Evolutionary conservation across 2,888 invertebrate species (phyloP).

Genomic region (Acanthoscelides obtectus): DNA sequence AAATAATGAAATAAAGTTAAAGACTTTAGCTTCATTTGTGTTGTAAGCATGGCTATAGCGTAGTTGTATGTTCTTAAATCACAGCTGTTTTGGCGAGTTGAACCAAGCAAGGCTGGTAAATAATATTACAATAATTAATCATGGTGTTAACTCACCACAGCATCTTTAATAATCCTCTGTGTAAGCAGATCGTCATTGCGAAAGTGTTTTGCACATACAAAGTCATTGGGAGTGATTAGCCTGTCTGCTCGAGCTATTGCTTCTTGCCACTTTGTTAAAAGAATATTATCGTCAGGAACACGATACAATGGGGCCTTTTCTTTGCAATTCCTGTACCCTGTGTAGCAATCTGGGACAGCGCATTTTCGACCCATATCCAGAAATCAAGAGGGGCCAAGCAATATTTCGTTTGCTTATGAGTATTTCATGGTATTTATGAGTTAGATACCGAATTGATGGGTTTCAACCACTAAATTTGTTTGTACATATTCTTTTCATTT

Average conservation of each 20-base stretch:
- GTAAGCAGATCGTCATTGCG: conserved; percentile 22
- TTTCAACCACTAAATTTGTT: no score
- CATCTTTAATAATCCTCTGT: conserved; percentile 18
- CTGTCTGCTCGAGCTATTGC: conserved; percentile 25
- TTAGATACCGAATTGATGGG: no score
- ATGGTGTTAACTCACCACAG: conserved; percentile 20
- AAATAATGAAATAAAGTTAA: no score
- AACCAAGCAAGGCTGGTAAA: no score
- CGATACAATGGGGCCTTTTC: conserved; percentile 22
- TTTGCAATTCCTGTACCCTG: conserved; percentile 23
- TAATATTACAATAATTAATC: no score
- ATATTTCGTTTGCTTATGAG: background rate
- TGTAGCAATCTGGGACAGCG: conserved; percentile 26
- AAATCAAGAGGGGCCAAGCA: background rate
- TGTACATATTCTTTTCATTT: no score
- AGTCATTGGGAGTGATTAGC: conserved; percentile 24
- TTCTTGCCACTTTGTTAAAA: conserved; percentile 24
- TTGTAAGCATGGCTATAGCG: no score
- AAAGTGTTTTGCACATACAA: conserved; percentile 26
- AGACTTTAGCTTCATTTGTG: no score
- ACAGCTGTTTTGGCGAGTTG: no score
- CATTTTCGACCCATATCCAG: conserved; percentile 23
- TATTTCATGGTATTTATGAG: background rate
- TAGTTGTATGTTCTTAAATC: no score
- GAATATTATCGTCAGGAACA: conserved; percentile 25